Base-by-base conservation (phyloP, 2,888 invertebrate species). In the Pedicia rivosa region DNA sequence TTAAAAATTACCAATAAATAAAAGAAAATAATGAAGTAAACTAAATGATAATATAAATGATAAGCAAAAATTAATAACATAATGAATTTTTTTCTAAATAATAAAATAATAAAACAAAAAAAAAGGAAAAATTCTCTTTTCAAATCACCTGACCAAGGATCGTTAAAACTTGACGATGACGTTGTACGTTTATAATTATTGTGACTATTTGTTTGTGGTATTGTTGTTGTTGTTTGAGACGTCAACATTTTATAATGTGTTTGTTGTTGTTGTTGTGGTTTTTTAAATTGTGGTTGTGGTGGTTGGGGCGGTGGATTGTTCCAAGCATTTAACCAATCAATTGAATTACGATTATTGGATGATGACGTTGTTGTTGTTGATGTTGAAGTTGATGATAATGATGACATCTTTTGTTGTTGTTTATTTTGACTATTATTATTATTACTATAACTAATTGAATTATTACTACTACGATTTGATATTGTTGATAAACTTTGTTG, bases 71-170 rank as follows among this genome's bases (percentile, higher is more conserved):
- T 32, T 26, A 35, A 42, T 41, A 40, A 29, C 38, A 40, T 47
- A 46, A 48, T 45, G 45, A 46, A 49, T n/a, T n/a, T n/a, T n/a
- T 22, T 19, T 20, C 13, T 22, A 32, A 43, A 35, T 26, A 35
- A 42, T 41, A 40, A 29, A 39, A 40, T 47, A 46, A 48, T 45
- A 46, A 46, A 49, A 40, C 44, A 46, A 47, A 45, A 14, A 39
- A 25, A 27, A 37, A 36, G 26, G 28, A 51, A 51, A 49, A 50
- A 40, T 54, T n/a, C n/a, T n/a, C 40, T 41, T 40, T 20, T 12
- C 20, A 39, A 39, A 25, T 45, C 45, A 47, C 47, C 47, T 47
- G 45, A 45, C 47, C 45, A 45, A 28, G 45, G 44, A 44, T 47
- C 47, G 43, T 44, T 44, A 42, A 40, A 39, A 20, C 13, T 32